Evolutionary conservation across 1,140 invertebrate genomes (phyloP), one percentile per base, ranked within the genome.

Genomic region (Drosophila ohnishii): DNA sequence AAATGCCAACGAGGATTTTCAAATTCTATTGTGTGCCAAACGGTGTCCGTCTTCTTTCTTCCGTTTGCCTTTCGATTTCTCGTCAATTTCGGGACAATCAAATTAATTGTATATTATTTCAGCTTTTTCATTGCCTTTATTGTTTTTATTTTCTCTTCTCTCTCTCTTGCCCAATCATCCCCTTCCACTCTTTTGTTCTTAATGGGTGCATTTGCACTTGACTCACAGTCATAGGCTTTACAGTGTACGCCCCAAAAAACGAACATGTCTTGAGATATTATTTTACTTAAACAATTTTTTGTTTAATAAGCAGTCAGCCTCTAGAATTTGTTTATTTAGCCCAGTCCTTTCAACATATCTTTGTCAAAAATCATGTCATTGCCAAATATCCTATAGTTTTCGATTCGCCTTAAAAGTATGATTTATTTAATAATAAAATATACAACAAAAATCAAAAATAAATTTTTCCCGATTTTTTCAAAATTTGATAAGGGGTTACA

Each of bases 61-160:
- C 44, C 57, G 63, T 19, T 66, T 53, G 47, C 51, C 10, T 62
- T 77, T 62, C 69, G 60, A 69, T 73, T 78, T 82, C 47, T 57
- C 58, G 32, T 74, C 79, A 82, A 82, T 82, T 82, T 65, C 50
- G 57, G 60, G 69, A 47, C 79, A 82, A 78, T 82, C 74, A 78
- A 78, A 65, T 82, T 82, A 78, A 82, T 78, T 82, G 79, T 69
- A 55, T 57, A 67, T 59, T 80, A 61, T 75, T 63, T 59, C 57
- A 59, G 56, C 53, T 28, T 57, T 73, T 73, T 67, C 11, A 44
- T 69, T 67, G 57, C 57, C 69, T 78, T 78, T 78, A 71, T 71
- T 70, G 67, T 58, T 70, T 48, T 55, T 42, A 60, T 57, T 72
- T n/a, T 30, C 57, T 45, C 22, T 61, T 65, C 45, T 60, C 22